phyloP scores from a whole-genome alignment of 2,113 vertebrate species.

The Oreochromis niloticus region DNA sequence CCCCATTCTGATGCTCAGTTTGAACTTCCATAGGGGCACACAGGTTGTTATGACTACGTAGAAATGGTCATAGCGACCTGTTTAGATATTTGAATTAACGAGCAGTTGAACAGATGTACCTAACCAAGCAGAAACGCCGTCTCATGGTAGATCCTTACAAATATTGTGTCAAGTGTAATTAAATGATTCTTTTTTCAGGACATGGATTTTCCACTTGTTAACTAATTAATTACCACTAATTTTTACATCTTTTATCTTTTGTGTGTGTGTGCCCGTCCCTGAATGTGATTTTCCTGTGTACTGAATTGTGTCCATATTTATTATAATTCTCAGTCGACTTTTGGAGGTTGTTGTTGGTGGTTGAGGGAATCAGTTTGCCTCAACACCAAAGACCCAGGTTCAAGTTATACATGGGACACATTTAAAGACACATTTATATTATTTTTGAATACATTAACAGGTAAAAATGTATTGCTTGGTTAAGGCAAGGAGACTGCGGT shows the following conservation, averaged over 20 bases:
- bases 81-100: neutral
- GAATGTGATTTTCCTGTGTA: neutral
- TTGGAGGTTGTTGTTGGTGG: neutral
- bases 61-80: neutral
- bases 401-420: neutral
- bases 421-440: neutral
- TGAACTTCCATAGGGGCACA: neutral
- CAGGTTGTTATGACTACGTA: neutral
- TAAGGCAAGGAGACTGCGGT: neutral
- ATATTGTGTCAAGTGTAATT: neutral
- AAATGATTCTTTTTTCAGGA: neutral
- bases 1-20: neutral
- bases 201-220: neutral
- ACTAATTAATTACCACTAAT: neutral
- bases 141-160: neutral
- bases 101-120: neutral
- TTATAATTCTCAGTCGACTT: neutral
- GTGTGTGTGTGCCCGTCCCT: neutral
- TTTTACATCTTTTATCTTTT: neutral
- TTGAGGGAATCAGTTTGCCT: neutral
- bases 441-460: neutral
- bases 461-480: neutral
- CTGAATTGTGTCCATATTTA: neutral
- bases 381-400: neutral
- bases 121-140: neutral